These are phyloP conservation scores for Pseudorhombus dupliciocellatus DNA, from an alignment of 2,113 vertebrate species.

Conservation along the genomic window DNA sequence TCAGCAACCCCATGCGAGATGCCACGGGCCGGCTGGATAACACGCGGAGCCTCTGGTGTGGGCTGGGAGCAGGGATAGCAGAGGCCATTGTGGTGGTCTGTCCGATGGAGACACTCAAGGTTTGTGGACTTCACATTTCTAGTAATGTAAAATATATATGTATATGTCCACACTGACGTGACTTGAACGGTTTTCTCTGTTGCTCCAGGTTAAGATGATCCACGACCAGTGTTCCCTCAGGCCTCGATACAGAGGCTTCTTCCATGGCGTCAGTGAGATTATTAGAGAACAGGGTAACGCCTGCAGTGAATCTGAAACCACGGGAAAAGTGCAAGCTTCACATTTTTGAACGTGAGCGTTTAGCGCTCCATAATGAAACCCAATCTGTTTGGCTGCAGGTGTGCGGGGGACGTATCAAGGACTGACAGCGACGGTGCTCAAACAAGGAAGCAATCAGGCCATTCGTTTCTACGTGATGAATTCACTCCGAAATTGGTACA, in stretches of 20 bases:
- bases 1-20: slow-evolving; percentile 82
- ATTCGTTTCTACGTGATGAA: slow-evolving; percentile 87
- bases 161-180: background rate
- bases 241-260: slow-evolving; percentile 83
- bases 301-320: background rate
- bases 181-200: background rate
- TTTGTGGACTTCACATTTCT: slow-evolving; percentile 26
- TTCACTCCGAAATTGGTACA: slow-evolving; percentile 83
- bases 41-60: slow-evolving; percentile 80
- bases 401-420: slow-evolving; percentile 84
- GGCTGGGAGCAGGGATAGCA: slow-evolving; percentile 79
- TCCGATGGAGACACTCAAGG: slow-evolving; percentile 86
- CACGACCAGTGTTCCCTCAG: slow-evolving; percentile 83
- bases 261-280: slow-evolving; percentile 83
- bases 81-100: slow-evolving; percentile 84
- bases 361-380: background rate
- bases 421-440: slow-evolving; percentile 83
- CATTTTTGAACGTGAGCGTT: background rate
- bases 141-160: no score
- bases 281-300: slow-evolving; percentile 82
- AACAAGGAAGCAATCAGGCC: slow-evolving; percentile 85
- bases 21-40: slow-evolving; percentile 81
- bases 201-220: slow-evolving; percentile 84
- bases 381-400: slow-evolving; percentile 63
- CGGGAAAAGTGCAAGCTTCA: background rate